phyloP scores from a whole-genome alignment of 2,888 invertebrate species.

The Brachypalpus laphriformis region DNA sequence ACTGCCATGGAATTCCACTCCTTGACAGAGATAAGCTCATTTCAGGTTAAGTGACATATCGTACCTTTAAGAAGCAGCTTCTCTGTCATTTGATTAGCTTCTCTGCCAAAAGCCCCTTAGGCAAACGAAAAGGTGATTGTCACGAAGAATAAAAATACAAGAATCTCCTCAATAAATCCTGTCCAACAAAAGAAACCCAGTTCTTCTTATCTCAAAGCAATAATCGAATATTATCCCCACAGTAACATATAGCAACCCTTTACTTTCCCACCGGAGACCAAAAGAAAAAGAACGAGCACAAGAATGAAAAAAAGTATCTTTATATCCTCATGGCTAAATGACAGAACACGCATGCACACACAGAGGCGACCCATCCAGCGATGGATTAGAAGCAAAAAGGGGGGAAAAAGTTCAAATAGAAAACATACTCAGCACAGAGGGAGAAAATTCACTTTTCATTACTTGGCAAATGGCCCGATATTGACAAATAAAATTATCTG shows the following conservation, averaged over 20 bases:
- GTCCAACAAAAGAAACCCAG: constrained; percentile 63
- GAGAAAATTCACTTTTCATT: constrained; percentile 74
- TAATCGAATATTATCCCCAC: constrained; percentile 72
- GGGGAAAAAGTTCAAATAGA: constrained; percentile 43
- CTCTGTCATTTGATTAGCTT: constrained; percentile 73
- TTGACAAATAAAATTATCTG: constrained; percentile 75
- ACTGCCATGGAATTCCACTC: constrained; percentile 55
- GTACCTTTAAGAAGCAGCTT: constrained; percentile 73
- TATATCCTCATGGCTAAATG: constrained; percentile 60
- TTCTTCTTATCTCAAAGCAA: constrained; percentile 64
- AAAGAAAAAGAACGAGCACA: constrained; percentile 22
- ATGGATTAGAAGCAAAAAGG: background rate
- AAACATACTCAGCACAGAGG: constrained; percentile 64
- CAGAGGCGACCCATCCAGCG: constrained; percentile 18
- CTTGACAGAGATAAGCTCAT: constrained; percentile 69
- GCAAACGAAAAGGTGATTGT: constrained; percentile 73
- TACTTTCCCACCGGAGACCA: constrained; percentile 9
- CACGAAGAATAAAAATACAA: constrained; percentile 52
- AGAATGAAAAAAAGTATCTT: constrained; percentile 47
- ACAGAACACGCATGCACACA: constrained; percentile 55
- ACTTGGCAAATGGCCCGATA: constrained; percentile 74
- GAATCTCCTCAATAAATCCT: constrained; percentile 65
- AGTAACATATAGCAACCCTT: constrained; percentile 61
- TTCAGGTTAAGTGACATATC: constrained; percentile 74
- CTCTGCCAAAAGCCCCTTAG: constrained; percentile 64